Percentiles rank a stretch among this genome's conserved stretches.
phyloP scores from a whole-genome alignment of 2,797 vertebrate genomes.

The Eupleurogrammus muticus region DNA sequence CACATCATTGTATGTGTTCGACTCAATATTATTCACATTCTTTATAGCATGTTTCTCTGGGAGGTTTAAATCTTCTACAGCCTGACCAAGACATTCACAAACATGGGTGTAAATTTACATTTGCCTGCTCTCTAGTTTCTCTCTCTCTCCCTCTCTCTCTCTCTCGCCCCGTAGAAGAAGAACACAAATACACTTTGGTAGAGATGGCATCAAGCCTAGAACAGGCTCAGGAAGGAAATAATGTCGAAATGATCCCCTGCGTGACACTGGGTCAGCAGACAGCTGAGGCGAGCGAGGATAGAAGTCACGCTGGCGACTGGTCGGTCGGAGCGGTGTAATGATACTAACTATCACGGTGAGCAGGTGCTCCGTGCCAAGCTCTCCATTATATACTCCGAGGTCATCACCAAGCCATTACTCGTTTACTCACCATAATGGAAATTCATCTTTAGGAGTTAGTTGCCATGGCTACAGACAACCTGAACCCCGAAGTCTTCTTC shows the following conservation, averaged over 20 bases:
- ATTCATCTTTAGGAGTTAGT: constrained; percentile 52
- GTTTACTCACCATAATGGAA: constrained; percentile 61
- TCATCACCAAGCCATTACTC: constrained; percentile 67
- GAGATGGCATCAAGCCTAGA: constrained; percentile 11
- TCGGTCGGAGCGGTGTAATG: constrained; percentile 54
- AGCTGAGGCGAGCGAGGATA: constrained; percentile 29
- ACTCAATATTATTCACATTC: constrained; percentile 3
- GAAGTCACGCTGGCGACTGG: constrained; percentile 55
- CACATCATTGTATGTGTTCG: background rate
- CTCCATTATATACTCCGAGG: constrained; percentile 68
- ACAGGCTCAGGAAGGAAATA: constrained; percentile 9
- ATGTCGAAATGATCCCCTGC: constrained; percentile 29
- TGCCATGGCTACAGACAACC: constrained; percentile 34
- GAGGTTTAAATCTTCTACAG: background rate
- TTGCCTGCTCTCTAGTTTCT: background rate
- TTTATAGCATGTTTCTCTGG: background rate
- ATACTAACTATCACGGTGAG: constrained; percentile 59
- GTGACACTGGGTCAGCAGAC: constrained; percentile 44
- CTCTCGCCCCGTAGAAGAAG: background rate
- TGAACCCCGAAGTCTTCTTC: constrained; percentile 17
- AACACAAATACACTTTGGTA: constrained; percentile 1
- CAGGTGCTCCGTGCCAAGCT: constrained; percentile 65
- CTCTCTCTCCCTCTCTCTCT: background rate
- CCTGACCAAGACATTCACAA: constrained; percentile 14
- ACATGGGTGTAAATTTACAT: constrained; percentile 18